A percentile compares a stretch with the other conserved stretches of the same genome.
phyloP scores from a whole-genome alignment of 1,140 invertebrate species.

The Zelostemma sp. region DNA sequence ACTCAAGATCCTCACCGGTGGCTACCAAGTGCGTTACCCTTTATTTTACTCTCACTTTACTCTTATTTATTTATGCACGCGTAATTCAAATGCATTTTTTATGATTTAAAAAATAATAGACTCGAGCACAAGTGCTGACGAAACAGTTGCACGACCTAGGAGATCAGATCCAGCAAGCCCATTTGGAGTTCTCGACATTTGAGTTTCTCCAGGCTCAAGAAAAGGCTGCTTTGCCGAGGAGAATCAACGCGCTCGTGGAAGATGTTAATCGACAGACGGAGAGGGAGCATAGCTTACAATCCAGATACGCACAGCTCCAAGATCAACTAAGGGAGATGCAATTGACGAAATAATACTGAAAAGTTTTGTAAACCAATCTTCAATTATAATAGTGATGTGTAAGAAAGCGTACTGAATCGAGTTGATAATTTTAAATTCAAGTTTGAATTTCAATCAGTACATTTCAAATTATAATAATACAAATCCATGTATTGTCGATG shows the following conservation, averaged over 20 bases:
- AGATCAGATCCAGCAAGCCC: constrained; percentile 91
- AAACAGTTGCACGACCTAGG: constrained; percentile 91
- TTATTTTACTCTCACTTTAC: constrained; percentile 30
- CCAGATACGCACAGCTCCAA: constrained; percentile 80
- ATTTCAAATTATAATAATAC: too few species aligned
- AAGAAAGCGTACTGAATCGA: too few species aligned
- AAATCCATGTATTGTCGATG: too few species aligned
- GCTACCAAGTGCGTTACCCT: constrained; percentile 79
- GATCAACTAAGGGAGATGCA: constrained; percentile 69
- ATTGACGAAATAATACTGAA: too few species aligned
- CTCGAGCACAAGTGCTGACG: constrained; percentile 87
- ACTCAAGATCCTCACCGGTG: constrained; percentile 92
- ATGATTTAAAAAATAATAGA: too few species aligned
- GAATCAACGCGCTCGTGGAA: constrained; percentile 89
- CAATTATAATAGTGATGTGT: too few species aligned
- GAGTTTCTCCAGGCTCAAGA: constrained; percentile 92
- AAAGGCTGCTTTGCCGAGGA: constrained; percentile 88
- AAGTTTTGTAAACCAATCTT: too few species aligned
- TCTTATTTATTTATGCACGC: too few species aligned
- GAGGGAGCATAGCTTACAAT: constrained; percentile 89
- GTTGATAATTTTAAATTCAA: too few species aligned
- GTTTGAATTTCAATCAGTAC: too few species aligned
- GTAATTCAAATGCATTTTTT: too few species aligned
- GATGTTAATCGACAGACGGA: constrained; percentile 94
- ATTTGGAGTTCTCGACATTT: constrained; percentile 93